Evolutionary conservation across 1,140 invertebrate genomes (phyloP), one percentile per base, ranked within the genome.

Genomic region (Aethina tumida): DNA sequence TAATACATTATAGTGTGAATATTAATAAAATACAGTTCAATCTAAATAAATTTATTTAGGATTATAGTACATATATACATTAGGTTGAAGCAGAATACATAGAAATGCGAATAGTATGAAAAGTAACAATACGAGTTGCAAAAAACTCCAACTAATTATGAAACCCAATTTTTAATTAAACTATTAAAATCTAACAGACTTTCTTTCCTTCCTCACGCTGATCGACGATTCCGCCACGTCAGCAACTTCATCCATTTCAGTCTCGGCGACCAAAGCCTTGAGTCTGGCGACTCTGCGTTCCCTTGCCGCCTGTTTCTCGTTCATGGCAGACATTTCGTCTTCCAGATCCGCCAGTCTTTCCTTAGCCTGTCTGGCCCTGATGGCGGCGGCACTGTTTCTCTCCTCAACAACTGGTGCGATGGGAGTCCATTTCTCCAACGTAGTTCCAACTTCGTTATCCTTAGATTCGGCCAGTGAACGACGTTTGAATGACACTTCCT

Each of bases 321-420:
- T 65, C 30, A 75, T 52, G 34, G 68, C 70, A 9, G 66, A 62
- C 64, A 75, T 71, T 55, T 77, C 74, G 32, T 73, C 71, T 46
- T 76, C 73, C 27, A 77, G 56, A 39, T 77, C 74, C 5, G 61
- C 60, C 13, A 75, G 52, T 24, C 73, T 67, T 3, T 72, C 71
- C 24, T 69, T 60, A 1, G 55, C 55, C 37, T 64, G 52, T 35
- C 54, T 58, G 0, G 64, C 65, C 21, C 58, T 45, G 1, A 49
- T 13, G 9, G 48, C 32, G 8, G 60, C 59, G 6, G 47, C 52
- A 14, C 36, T 49, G 22, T 14, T 32, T 62, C 61, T n/a, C 53
- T 59, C 2, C 63, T 60, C n/a, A n/a, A n/a, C 25, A 59, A 62
- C 57, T 4, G 60, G 59, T 0, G 66, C 63, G 12, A 61, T 56